A percentile compares a stretch with the other conserved stretches of the same genome.
phyloP scores from a whole-genome alignment of 2,113 vertebrate species.

The Tenrec ecaudatus region DNA sequence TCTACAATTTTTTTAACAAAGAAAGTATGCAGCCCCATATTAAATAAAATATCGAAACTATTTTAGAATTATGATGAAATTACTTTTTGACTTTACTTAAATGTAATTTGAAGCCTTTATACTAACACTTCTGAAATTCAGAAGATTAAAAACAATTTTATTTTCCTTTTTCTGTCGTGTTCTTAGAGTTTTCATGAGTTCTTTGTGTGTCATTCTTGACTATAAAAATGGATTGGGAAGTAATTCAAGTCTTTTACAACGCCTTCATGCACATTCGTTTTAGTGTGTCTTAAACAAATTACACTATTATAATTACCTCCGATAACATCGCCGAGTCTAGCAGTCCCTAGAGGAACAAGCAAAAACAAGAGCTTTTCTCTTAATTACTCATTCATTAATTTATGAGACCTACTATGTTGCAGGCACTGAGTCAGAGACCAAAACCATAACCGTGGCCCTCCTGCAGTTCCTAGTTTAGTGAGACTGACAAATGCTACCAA shows the following conservation, averaged over 20 bases:
- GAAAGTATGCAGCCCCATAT: conserved; percentile 27
- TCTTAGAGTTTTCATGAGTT: not conserved
- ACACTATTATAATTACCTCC: conserved; percentile 14
- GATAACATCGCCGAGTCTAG: not conserved
- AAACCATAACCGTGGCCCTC: not conserved
- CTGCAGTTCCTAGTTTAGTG: not conserved
- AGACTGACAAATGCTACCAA: not conserved
- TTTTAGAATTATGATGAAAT: conserved; percentile 57
- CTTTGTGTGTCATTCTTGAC: conserved; percentile 38
- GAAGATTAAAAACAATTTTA: conserved; percentile 54
- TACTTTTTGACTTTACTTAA: conserved; percentile 54
- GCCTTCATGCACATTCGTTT: not conserved
- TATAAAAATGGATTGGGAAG: not conserved
- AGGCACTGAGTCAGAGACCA: not conserved
- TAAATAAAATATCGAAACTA: conserved; percentile 53
- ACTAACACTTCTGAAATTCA: conserved; percentile 44
- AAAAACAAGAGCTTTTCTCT: conserved; percentile 46
- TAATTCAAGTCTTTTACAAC: conserved; percentile 28
- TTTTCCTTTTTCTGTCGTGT: conserved; percentile 20
- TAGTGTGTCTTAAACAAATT: not conserved
- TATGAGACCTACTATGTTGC: not conserved
- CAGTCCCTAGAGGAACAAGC: not conserved
- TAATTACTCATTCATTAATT: conserved; percentile 16
- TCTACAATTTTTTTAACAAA: conserved; percentile 50
- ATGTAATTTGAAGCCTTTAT: conserved; percentile 48